phyloP scores from a whole-genome alignment of 2,797 vertebrate species.

The Pseudomugil tenellus region DNA sequence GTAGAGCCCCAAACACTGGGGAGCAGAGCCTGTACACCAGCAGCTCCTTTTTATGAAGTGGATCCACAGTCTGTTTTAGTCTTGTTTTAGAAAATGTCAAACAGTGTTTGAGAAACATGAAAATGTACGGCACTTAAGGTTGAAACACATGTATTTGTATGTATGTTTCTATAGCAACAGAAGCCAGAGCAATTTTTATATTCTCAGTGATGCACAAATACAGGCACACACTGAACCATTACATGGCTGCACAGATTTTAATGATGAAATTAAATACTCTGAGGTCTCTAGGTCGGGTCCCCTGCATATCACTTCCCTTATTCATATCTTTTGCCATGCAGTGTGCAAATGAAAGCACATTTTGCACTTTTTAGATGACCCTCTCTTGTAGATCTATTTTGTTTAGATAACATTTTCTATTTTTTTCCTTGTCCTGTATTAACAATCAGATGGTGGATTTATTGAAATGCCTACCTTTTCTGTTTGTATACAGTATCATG shows the following conservation, averaged over 20 bases:
- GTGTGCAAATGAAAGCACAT: conserved; percentile 86
- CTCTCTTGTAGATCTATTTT: conserved; percentile 86
- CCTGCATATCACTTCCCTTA: conserved; percentile 81
- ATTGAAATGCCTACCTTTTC: conserved; percentile 86
- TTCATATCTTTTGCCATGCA: conserved; percentile 66
- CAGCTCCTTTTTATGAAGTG: conserved; percentile 6
- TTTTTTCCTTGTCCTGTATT: conserved; percentile 85
- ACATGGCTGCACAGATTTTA: conserved; percentile 11
- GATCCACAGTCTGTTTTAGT: not conserved
- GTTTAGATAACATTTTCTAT: conserved; percentile 80
- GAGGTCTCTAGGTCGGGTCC: conserved; percentile 70
- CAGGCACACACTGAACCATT: not conserved
- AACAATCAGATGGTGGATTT: conserved; percentile 80
- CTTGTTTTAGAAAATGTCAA: not conserved
- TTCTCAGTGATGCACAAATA: conserved; percentile 9
- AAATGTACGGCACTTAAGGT: not conserved
- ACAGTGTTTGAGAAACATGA: conserved; percentile 10
- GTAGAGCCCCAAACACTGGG: conserved; percentile 22
- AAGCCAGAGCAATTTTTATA: not conserved
- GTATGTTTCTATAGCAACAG: conserved; percentile 5
- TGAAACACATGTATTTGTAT: conserved; percentile 2
- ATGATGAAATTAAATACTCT: conserved; percentile 34
- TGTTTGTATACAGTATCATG: conserved; percentile 85
- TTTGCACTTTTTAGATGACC: conserved; percentile 83
- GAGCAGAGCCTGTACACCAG: conserved; percentile 19